phyloP scores from a whole-genome alignment of 2,797 vertebrate genomes.

The Xenopus petersii region DNA sequence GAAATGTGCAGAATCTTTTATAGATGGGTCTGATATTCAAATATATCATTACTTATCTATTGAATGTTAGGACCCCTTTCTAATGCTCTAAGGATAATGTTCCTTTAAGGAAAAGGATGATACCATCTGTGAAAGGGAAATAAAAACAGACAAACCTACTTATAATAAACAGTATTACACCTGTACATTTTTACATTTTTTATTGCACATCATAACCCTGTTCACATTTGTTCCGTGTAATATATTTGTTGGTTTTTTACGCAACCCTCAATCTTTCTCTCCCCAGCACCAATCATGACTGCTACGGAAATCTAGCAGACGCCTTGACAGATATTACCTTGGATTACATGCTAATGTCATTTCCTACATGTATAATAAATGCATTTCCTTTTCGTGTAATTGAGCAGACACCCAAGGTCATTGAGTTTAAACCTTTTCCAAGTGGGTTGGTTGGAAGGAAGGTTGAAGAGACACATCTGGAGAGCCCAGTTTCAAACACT shows the following conservation, averaged over 20 bases:
- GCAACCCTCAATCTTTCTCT: not conserved
- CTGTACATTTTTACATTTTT: not conserved
- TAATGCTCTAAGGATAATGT: too few relatives aligned
- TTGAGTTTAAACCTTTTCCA: not conserved
- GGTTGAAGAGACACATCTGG: not conserved
- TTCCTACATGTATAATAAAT: not conserved
- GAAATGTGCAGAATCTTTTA: too few relatives aligned
- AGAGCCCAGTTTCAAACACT: not conserved
- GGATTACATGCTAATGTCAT: not conserved
- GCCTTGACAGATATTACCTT: not conserved
- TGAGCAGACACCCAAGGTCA: not conserved
- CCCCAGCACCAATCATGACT: not conserved
- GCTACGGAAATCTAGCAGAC: not conserved
- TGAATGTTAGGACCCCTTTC: too few relatives aligned
- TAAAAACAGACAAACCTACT: too few relatives aligned
- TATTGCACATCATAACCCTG: not conserved
- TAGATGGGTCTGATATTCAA: too few relatives aligned
- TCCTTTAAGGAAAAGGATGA: too few relatives aligned
- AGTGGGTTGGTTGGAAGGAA: too few relatives aligned
- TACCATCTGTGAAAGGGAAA: too few relatives aligned
- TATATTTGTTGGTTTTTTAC: not conserved
- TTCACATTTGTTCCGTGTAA: not conserved
- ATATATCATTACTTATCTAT: too few relatives aligned
- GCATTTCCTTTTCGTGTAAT: too few relatives aligned
- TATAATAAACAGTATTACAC: not conserved